These are phyloP conservation scores for Drosophila mimetica DNA, from an alignment of 2,888 invertebrate species.

Conservation along the genomic window DNA sequence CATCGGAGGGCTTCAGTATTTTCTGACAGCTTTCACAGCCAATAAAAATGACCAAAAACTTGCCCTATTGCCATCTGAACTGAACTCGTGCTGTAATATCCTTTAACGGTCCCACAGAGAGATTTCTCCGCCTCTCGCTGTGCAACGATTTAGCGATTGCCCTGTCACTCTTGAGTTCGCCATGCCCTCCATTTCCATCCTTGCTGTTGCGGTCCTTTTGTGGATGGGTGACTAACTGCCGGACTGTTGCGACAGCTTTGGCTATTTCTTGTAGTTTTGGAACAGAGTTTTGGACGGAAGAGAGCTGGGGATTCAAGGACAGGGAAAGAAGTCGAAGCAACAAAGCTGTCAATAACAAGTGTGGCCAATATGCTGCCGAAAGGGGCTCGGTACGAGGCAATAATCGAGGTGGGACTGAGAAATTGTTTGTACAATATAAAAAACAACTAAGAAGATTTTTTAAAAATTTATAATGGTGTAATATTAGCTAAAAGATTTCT, in stretches of 20 bases:
- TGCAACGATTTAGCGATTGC: slow-evolving; percentile 53
- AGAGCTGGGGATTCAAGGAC: not conserved
- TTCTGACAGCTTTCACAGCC: slow-evolving; percentile 45
- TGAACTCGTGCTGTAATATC: slow-evolving; percentile 56
- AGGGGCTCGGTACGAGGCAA: slow-evolving; percentile 36
- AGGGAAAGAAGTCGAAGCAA: slow-evolving; percentile 45
- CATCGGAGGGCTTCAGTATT: slow-evolving; percentile 12
- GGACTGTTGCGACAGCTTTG: slow-evolving; percentile 54
- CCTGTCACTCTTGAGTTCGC: slow-evolving; percentile 41
- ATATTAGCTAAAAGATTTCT: too few relatives aligned
- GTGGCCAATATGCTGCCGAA: slow-evolving; percentile 60
- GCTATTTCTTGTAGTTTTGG: slow-evolving; percentile 41
- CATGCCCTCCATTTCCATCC: slow-evolving; percentile 6
- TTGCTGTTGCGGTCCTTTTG: slow-evolving; percentile 48
- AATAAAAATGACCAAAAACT: slow-evolving; percentile 68
- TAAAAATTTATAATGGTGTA: not conserved
- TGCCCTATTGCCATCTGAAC: slow-evolving; percentile 52
- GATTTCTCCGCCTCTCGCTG: slow-evolving; percentile 22
- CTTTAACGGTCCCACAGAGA: slow-evolving; percentile 48
- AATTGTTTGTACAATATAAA: not conserved
- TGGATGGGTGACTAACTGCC: slow-evolving; percentile 61
- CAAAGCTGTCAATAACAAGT: slow-evolving; percentile 71
- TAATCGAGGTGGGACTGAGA: slow-evolving; percentile 27
- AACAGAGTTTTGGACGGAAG: slow-evolving; percentile 10
- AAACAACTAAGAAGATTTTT: not conserved